Evolutionary conservation across 2,797 vertebrate species (phyloP).

Genomic region (Pseudocheirus occidentalis): DNA sequence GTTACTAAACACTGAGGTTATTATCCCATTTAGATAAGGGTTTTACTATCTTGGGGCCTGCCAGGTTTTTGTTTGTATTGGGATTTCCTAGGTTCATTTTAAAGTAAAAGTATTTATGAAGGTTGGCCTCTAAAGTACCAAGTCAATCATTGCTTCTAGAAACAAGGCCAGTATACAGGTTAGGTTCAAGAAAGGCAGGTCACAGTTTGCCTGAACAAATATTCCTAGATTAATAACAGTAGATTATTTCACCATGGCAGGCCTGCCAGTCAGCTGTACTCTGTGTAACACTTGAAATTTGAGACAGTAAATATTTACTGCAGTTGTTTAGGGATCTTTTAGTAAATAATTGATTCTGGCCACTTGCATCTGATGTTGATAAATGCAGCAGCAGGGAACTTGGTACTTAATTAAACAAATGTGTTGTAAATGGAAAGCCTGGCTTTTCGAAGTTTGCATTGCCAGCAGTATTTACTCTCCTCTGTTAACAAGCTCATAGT

Average conservation of each 20-base stretch:
- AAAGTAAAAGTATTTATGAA: slow-evolving; percentile 75
- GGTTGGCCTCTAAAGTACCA: slow-evolving; percentile 66
- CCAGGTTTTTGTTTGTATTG: slow-evolving; percentile 69
- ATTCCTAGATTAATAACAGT: slow-evolving; percentile 8
- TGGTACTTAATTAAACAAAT: neutral
- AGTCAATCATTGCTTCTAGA: slow-evolving; percentile 64
- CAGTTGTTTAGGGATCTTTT: slow-evolving; percentile 64
- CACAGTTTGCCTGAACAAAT: slow-evolving; percentile 62
- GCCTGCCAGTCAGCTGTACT: neutral
- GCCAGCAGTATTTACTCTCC: neutral
- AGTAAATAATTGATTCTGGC: slow-evolving; percentile 60
- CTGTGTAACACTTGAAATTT: slow-evolving; percentile 59
- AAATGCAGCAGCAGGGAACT: slow-evolving; percentile 17
- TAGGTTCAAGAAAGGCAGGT: slow-evolving; percentile 65
- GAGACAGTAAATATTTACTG: slow-evolving; percentile 68
- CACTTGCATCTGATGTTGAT: slow-evolving; percentile 59
- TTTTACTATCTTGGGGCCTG: slow-evolving; percentile 67
- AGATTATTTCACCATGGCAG: slow-evolving; percentile 67
- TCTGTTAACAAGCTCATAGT: neutral
- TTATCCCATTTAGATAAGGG: slow-evolving; percentile 71
- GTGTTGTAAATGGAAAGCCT: neutral
- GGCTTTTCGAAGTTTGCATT: rapidly evolving
- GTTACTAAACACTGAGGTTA: slow-evolving; percentile 70
- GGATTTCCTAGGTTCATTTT: slow-evolving; percentile 70
- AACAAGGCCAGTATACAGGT: slow-evolving; percentile 65